Conservation (phyloP, 1,140 invertebrate genomes). For the Ericerus pela region DNA sequence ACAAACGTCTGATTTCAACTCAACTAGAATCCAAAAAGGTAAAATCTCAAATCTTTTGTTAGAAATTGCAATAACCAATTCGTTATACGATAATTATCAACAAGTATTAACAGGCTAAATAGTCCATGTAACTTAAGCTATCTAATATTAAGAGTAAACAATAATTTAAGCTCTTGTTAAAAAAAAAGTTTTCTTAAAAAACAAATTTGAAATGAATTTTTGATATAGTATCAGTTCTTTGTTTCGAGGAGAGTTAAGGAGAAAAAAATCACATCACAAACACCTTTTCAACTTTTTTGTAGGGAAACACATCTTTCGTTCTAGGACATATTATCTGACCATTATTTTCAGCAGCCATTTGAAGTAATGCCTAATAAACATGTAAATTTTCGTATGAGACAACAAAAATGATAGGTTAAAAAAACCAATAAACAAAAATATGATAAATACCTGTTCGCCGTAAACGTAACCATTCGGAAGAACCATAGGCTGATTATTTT, state of each 20-base stretch:
- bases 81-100: not conserved
- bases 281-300: conserved; percentile 85
- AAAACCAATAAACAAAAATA: not conserved
- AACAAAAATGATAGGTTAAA: not conserved
- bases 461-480: conserved; percentile 96
- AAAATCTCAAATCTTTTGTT: not conserved
- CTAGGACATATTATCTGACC: conserved; percentile 80
- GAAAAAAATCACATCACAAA: conserved; percentile 84
- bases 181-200: not conserved
- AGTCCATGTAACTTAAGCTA: too few species aligned
- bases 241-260: not conserved
- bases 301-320: conserved; percentile 74
- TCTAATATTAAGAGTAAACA: not conserved
- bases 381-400: too few species aligned
- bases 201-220: not conserved
- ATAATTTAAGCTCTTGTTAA: conserved; percentile 4
- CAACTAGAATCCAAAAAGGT: not conserved
- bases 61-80: too few species aligned
- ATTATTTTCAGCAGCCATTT: conserved; percentile 76
- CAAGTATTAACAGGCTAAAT: not conserved
- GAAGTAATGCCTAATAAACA: conserved; percentile 53
- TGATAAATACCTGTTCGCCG: conserved; percentile 62
- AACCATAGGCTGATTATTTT: conserved; percentile 96
- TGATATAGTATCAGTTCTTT: conserved; percentile 8
- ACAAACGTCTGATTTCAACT: not conserved